Evolutionary conservation across 2,888 invertebrate species (phyloP), one percentile per base, ranked within the genome.

Genomic region (Perithous albicinctus): DNA sequence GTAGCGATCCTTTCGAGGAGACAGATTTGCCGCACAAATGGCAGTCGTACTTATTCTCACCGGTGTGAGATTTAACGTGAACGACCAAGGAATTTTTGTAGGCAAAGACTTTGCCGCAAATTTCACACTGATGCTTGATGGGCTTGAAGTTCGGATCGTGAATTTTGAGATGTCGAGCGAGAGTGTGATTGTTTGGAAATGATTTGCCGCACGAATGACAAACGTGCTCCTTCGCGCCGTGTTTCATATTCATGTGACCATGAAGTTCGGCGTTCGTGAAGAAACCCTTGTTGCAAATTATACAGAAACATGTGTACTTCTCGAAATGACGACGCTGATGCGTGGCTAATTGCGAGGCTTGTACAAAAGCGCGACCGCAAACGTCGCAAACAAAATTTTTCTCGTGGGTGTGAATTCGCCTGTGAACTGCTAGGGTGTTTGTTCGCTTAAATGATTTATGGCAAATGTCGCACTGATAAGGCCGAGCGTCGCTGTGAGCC

Each of bases 21-120:
- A 93, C 90, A 6, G 90, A 90, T 81, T 93, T 93, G 0, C 91
- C 91, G 73, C 93, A 93, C 1, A 92, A 84, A 77, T 93, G 91
- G 43, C 93, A 93, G 18, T 91, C 89, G 80, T 90, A 90, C 41
- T 89, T 91, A 74, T 92, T 93, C 12, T 92, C 91, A 66, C 46
- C 92, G 72, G 86, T 93, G 80, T 92, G 91, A 0, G 91, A 90
- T 51, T 90, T 89, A 0, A 91, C 89, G 78, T 93, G 93, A 8
- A 91, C 89, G 18, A 90, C 89, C 12, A 93, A 81, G 0, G 93
- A 93, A 70, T 92, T 93, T 75, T 90, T 91, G 63, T 91, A 92
- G 0, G 90, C 89, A 74, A 93, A 93, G 2, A 90, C 90, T 75
- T 93, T 93, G 2, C 93, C 93, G 77, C 93, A 93, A 41, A 90